A percentile compares a stretch with the other conserved stretches of the same genome.
Conservation (phyloP, 1,140 invertebrate species). For the Diploscapter pachys region DNA sequence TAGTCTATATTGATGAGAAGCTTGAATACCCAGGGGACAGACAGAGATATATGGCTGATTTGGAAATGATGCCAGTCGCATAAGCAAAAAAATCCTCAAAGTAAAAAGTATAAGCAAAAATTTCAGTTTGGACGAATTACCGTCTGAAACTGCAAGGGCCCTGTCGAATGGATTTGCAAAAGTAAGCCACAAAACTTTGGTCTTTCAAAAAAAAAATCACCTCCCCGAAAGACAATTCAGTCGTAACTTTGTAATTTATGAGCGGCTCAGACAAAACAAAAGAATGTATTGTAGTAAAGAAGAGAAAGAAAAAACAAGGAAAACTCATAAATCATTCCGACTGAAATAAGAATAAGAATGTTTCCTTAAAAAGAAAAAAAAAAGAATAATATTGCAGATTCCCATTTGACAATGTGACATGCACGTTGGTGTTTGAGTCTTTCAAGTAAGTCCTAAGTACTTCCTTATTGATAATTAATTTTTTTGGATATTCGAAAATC, state of each 20-base stretch:
- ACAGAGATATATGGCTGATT: neutral
- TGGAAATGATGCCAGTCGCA: too few relatives aligned
- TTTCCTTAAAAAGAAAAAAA: too few relatives aligned
- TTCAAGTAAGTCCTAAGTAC: slow-evolving; percentile 50
- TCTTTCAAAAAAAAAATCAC: too few relatives aligned
- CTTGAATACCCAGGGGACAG: neutral
- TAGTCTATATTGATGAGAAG: neutral
- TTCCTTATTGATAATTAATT: neutral
- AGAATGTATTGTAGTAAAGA: too few relatives aligned
- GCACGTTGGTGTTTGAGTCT: slow-evolving; percentile 54
- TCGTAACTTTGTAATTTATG: too few relatives aligned
- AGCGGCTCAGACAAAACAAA: too few relatives aligned
- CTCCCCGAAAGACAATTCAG: too few relatives aligned
- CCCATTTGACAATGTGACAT: slow-evolving; percentile 59
- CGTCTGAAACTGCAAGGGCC: slow-evolving; percentile 55
- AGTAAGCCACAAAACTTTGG: too few relatives aligned
- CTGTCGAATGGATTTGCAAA: slow-evolving; percentile 39
- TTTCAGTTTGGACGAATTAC: slow-evolving; percentile 58
- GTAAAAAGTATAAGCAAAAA: neutral
- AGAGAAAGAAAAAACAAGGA: too few relatives aligned
- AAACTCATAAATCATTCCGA: too few relatives aligned
- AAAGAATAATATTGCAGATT: slow-evolving; percentile 33
- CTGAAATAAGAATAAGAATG: too few relatives aligned
- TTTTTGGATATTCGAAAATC: neutral
- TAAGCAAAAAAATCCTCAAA: too few relatives aligned